Percentiles rank a stretch among this genome's conserved stretches.
Evolutionary conservation across 2,797 vertebrate species (phyloP).

Genomic region (Lindbergichthys nudifrons): DNA sequence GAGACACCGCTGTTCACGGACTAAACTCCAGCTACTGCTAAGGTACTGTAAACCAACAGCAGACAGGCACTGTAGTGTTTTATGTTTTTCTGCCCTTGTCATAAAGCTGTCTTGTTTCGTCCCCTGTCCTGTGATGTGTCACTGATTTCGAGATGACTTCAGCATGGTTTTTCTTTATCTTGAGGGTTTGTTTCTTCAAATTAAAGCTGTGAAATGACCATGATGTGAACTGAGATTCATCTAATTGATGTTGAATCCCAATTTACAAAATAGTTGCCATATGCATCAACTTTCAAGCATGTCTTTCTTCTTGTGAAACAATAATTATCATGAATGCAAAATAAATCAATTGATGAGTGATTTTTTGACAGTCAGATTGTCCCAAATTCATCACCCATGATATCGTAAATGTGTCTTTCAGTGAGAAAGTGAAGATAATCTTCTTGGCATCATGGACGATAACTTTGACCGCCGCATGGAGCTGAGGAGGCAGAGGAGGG

Average conservation of each 20-base stretch:
- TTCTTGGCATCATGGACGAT: constrained; percentile 89
- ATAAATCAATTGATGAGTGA: not conserved
- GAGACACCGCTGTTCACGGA: constrained; percentile 83
- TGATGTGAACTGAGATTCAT: not conserved
- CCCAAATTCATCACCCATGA: not conserved
- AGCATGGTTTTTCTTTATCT: not conserved
- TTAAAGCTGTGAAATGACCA: not conserved
- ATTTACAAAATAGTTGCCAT: no score
- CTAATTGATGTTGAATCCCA: no score
- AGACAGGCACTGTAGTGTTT: constrained; percentile 3
- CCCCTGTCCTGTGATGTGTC: constrained; percentile 3
- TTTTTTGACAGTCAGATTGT: not conserved
- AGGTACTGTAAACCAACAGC: constrained; percentile 70
- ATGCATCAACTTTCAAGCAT: not conserved
- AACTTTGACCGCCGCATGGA: constrained; percentile 97
- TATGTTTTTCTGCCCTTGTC: constrained; percentile 37
- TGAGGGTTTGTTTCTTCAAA: not conserved
- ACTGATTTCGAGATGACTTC: not conserved
- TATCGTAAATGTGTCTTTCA: constrained; percentile 53
- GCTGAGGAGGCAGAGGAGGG: constrained; percentile 95
- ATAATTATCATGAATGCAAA: not conserved
- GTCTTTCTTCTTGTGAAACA: not conserved
- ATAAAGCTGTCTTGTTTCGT: constrained; percentile 48
- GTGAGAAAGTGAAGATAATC: constrained; percentile 61
- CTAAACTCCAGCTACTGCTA: constrained; percentile 73